Base-by-base conservation (phyloP, 2,797 vertebrate genomes). In the Rhodeus uyekii region DNA sequence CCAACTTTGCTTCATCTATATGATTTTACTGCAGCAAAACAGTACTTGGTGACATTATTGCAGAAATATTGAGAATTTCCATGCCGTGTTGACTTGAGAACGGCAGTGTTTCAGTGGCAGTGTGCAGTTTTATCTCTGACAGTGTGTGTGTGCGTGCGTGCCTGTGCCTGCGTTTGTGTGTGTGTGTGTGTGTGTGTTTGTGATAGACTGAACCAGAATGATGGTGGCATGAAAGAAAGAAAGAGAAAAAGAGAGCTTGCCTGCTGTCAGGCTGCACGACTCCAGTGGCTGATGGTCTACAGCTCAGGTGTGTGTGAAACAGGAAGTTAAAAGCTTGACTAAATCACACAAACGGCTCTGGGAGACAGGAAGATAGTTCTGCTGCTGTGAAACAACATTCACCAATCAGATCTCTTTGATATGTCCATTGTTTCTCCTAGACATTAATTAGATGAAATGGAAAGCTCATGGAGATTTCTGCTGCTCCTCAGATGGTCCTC, bases 221-320 rank as follows among this genome's bases (percentile, higher is more conserved):
- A 74, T 18, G 18, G 74, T 69, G 50, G 39, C 63, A 76, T 48
- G 13, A 34, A 80, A 19, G 27, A 64, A 27, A 67, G 64, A 78
- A 38, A 78, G 76, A 78, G 61, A 53, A 58, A 60, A 58, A 65
- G 61, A 65, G 44, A 24, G 44, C 46, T 74, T 58, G 34, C 72
- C 72, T 74, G 53, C 74, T 83, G 58, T 81, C 69, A 71, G 77
- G 76, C 42, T 61, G 80, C 61, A 55, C 36, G 73, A 81, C 53
- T 48, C 68, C 77, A 58, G 80, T 79, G 48, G 50, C 50, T 83
- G 74, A 68, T 85, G 67, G n/a, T 75, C 63, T 39, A 38, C 34
- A 71, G 79, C 44, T n/a, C 64, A 68, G 63, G 76, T 82, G 65
- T 46, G 64, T 19, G 77, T 53, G 73, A 82, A 84, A 79, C 44